Percentiles rank a stretch among this genome's conserved stretches.
phyloP scores from a whole-genome alignment of 2,113 vertebrate species.

The Atractosteus spatula region DNA sequence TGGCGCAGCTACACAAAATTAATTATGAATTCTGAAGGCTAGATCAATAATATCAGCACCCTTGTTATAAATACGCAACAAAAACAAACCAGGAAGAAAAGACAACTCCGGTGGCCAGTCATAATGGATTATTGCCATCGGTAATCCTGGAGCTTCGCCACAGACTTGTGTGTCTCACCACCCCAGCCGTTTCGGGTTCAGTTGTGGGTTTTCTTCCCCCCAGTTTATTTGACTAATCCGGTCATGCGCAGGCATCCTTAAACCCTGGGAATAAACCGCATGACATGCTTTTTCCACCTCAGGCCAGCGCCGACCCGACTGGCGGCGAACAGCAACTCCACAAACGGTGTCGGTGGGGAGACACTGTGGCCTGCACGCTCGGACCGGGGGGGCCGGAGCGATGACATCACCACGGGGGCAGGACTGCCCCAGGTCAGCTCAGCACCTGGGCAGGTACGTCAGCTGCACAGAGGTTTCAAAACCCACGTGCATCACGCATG shows the following conservation, averaged over 20 bases:
- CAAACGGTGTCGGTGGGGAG: neutral
- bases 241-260: neutral
- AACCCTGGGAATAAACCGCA: neutral
- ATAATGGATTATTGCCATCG: no score
- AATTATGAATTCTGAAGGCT: constrained; percentile 46
- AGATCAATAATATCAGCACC: constrained; percentile 60
- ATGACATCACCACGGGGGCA: no score
- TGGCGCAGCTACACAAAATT: constrained; percentile 42
- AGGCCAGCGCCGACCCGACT: neutral
- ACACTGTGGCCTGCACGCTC: neutral
- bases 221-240: neutral
- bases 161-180: neutral
- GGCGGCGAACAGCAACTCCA: no score
- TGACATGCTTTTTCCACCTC: neutral
- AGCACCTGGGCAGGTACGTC: no score
- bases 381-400: no score
- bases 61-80: constrained; percentile 60
- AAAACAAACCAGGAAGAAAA: no score
- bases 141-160: neutral
- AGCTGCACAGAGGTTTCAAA: no score
- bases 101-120: no score
- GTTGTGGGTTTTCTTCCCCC: no score
- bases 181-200: neutral
- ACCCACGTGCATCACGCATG: no score
- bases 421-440: no score